Evolutionary conservation across 2,888 invertebrate genomes (phyloP), one percentile per base, ranked within the genome.

Genomic region (Ennomos erosarius): DNA sequence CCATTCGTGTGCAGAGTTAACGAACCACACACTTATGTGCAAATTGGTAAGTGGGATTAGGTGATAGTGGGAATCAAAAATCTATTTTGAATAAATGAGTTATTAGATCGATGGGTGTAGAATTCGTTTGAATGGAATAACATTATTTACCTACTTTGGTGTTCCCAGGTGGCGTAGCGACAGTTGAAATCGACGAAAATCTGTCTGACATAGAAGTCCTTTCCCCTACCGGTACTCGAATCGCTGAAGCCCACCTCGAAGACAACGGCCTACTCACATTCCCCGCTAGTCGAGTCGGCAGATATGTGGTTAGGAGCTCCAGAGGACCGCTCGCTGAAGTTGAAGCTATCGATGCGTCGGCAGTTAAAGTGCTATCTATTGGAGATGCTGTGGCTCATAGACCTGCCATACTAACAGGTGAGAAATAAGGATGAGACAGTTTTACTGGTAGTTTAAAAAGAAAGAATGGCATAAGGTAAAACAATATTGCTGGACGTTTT

Each of bases 1-100:
- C 98, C 98, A 9, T 98, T 98, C 90, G 96, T 97, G 69, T 98
- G 98, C 54, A 94, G 95, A 51, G 95, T 95, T 59, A 94, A 92
- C 70, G 96, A 96, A 76, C 94, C 95, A 0, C 94, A 95, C 9
- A 95, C 96, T 62, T 95, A 94, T 78, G 93, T 96, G 49, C 97
- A 97, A 76, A 95, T 96, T 38, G 95, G 94, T 83, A 77, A 86
- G 71, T 87, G 10, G 1, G 9, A 26, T 5, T 26, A 26, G 26
- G 4, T 26, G 26, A 26, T 6, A 26, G 4, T 0, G 6, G 4
- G 3, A 6, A 26, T 5, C 5, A 6, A 6, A 26, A 26, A 5
- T 5, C 6, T 26, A 26, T 4, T 5, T 26, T 26, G 26, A 26
- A 26, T 26, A 4, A 26, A 26, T 5, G 6, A 5, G 16, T 16